Conservation (phyloP, 2,113 vertebrate genomes). For the Myotis yumanensis region DNA sequence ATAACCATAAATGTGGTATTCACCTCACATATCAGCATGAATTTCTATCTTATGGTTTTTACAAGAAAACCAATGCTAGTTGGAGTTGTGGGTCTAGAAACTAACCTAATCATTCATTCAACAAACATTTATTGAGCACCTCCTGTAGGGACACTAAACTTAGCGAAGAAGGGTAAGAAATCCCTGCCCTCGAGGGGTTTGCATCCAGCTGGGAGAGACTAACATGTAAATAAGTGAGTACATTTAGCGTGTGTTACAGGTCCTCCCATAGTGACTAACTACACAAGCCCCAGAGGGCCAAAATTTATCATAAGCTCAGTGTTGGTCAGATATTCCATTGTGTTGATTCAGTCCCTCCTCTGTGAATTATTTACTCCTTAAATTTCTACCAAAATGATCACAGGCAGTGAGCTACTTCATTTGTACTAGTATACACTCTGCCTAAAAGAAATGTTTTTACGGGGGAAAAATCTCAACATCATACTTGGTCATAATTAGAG, state of each 20-base stretch:
- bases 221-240: background rate
- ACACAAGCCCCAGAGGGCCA: background rate
- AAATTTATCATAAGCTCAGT: background rate
- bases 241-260: background rate
- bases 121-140: slow-evolving; percentile 58
- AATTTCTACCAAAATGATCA: background rate
- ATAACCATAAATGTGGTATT: background rate
- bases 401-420: background rate
- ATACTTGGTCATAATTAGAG: background rate
- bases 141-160: background rate
- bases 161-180: background rate
- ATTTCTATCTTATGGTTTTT: slow-evolving; percentile 16
- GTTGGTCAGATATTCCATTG: background rate
- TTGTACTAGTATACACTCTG: background rate
- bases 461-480: background rate
- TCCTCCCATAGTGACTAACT: background rate
- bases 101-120: slow-evolving; percentile 43
- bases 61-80: background rate
- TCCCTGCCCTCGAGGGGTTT: background rate
- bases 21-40: background rate
- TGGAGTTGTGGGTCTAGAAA: slow-evolving; percentile 12
- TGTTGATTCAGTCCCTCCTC: background rate
- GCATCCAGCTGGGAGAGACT: background rate
- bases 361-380: background rate
- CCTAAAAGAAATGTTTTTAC: background rate